Conservation (phyloP, 2,888 invertebrate genomes). For the Dryococelus australis region DNA sequence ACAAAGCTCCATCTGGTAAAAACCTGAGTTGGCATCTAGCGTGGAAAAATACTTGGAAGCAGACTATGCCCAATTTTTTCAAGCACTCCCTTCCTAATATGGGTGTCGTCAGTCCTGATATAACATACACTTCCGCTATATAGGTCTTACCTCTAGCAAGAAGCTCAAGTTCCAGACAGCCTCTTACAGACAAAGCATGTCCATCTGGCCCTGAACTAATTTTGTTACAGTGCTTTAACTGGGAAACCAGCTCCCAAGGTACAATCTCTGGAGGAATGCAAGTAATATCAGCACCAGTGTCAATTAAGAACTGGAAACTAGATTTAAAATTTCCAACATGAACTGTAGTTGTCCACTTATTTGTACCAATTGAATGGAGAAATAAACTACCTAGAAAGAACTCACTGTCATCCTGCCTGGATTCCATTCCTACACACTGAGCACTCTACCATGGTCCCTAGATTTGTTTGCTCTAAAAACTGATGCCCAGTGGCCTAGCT, state of each 20-base stretch:
- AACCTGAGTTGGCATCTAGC: too few relatives aligned
- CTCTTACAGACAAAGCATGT: not conserved
- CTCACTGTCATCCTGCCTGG: not conserved
- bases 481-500: not conserved
- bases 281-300: not conserved
- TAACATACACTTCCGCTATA: too few relatives aligned
- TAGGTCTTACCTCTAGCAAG: not conserved
- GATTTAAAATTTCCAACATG: not conserved
- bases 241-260: too few relatives aligned
- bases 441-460: not conserved
- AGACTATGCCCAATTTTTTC: not conserved
- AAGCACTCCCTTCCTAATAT: not conserved
- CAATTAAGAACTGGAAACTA: not conserved
- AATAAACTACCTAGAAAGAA: not conserved
- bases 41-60: not conserved
- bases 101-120: not conserved
- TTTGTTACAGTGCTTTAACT: not conserved
- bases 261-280: not conserved
- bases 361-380: not conserved
- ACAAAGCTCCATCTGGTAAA: too few relatives aligned
- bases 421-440: not conserved
- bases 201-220: not conserved
- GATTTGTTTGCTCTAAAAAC: not conserved
- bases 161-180: conserved; percentile 4
- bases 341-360: not conserved